Conservation (phyloP, 2,797 vertebrate genomes). For the Acrossocheilus fasciatus region DNA sequence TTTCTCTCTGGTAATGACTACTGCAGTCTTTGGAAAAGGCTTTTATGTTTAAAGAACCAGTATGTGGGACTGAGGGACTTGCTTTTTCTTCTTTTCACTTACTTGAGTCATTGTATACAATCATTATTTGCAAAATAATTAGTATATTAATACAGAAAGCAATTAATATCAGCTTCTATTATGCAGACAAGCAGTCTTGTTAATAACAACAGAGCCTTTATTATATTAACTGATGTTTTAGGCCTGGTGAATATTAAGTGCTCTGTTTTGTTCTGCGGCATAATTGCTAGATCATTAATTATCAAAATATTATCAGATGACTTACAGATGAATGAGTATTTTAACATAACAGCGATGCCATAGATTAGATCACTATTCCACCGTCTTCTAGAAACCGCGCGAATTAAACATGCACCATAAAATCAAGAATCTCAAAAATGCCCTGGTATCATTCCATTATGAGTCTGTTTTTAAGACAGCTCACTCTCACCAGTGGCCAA, state of each 20-base stretch:
- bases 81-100: background rate
- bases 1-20: conserved; percentile 17
- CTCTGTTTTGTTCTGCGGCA: conserved; percentile 6
- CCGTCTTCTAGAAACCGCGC: background rate
- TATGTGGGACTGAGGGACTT: background rate
- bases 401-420: background rate
- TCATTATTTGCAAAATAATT: background rate
- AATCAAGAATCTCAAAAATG: conserved; percentile 33
- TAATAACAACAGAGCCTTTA: background rate
- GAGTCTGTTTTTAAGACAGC: conserved; percentile 52
- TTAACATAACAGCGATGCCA: background rate
- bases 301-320: background rate
- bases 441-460: conserved; percentile 21
- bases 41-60: conserved; percentile 36
- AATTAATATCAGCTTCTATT: background rate
- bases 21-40: conserved; percentile 21
- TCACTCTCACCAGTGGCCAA: conserved; percentile 62
- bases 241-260: background rate
- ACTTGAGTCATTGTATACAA: background rate
- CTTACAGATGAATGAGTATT: background rate
- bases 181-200: background rate
- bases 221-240: background rate
- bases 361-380: background rate
- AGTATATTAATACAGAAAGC: background rate
- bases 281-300: conserved; percentile 5